Conservation (phyloP, 1,140 invertebrate species). For the Berghia stephanieae region DNA sequence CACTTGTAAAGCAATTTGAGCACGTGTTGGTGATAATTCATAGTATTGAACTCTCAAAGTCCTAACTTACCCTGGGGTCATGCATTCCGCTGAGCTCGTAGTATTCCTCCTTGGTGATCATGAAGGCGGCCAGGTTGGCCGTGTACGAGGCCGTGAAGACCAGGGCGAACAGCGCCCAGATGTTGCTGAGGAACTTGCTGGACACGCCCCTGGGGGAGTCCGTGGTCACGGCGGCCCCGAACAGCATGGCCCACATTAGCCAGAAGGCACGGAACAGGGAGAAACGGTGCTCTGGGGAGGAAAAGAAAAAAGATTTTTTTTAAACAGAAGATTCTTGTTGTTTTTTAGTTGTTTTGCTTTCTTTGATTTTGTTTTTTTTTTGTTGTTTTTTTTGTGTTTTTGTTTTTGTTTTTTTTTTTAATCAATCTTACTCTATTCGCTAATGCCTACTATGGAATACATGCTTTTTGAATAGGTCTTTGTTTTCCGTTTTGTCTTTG, state of each 20-base stretch:
- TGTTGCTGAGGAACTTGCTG: slow-evolving; percentile 94
- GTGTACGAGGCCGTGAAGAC: slow-evolving; percentile 69
- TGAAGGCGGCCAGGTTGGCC: slow-evolving; percentile 87
- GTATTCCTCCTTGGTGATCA: slow-evolving; percentile 98
- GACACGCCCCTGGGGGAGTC: slow-evolving; percentile 93
- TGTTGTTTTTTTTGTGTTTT: background rate
- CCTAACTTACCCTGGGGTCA: slow-evolving; percentile 75
- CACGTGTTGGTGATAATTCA: no score
- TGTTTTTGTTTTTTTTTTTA: background rate
- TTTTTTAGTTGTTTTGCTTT: background rate
- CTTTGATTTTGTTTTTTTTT: no score
- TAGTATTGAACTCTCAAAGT: no score
- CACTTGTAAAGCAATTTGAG: no score
- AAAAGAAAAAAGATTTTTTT: slow-evolving; percentile 6
- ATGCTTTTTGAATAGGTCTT: no score
- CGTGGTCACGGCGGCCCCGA: slow-evolving; percentile 95
- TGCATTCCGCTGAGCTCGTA: slow-evolving; percentile 93
- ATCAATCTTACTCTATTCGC: no score
- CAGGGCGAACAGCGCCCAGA: slow-evolving; percentile 96
- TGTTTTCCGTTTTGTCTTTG: no score
- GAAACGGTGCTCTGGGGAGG: slow-evolving; percentile 76
- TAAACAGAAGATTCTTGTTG: background rate
- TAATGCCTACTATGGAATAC: no score
- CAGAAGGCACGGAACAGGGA: slow-evolving; percentile 97
- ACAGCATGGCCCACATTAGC: slow-evolving; percentile 99